phyloP scores from a whole-genome alignment of 2,888 invertebrate genomes.

The Stenchaetothrips biformis region DNA sequence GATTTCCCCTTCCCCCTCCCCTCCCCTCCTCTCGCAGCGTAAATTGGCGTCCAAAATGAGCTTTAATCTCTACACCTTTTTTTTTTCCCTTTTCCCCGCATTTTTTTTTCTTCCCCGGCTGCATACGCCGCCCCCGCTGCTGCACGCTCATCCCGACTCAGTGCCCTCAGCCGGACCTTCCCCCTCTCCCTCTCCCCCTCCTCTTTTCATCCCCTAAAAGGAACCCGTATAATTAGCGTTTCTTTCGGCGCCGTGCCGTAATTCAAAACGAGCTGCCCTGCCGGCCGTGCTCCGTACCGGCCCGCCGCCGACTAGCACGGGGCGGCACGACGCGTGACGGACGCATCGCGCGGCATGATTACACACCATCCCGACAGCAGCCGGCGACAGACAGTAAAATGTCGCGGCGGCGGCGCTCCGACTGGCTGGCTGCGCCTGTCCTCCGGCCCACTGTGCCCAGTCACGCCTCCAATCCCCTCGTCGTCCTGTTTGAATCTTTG shows the following conservation, averaged over 20 bases:
- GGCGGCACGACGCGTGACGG: neutral
- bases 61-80: too few species aligned
- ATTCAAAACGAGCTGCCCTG: neutral
- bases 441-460: neutral
- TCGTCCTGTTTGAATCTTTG: conserved; percentile 13
- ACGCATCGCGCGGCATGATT: neutral
- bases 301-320: neutral
- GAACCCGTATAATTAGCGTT: conserved; percentile 22
- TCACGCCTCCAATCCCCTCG: neutral
- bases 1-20: too few species aligned
- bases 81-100: neutral
- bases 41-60: too few species aligned
- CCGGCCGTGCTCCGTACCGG: too few species aligned
- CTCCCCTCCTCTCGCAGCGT: too few species aligned
- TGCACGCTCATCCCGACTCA: neutral
- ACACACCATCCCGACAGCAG: too few species aligned
- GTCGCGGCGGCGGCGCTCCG: neutral
- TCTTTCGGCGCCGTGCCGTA: neutral
- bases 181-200: neutral
- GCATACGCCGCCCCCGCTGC: neutral
- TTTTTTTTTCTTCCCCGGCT: neutral
- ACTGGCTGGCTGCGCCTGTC: neutral
- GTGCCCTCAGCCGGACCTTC: neutral
- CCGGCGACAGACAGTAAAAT: too few species aligned
- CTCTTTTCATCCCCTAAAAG: conserved; percentile 4